phyloP scores from a whole-genome alignment of 2,797 vertebrate species.

The Limnodromus scolopaceus region DNA sequence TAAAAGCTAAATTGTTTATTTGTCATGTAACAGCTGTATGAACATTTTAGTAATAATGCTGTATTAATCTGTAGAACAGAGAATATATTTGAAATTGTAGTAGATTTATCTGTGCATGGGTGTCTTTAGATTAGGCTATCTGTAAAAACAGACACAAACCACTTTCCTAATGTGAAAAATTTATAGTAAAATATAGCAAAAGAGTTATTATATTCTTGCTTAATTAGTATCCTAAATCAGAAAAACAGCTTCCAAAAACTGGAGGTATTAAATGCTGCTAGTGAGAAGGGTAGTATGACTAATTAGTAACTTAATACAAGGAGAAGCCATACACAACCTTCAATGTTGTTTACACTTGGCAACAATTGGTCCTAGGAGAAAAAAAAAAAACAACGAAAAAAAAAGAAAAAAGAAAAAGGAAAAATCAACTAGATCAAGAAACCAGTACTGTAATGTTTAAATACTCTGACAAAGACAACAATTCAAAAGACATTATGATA shows the following conservation, averaged over 20 bases:
- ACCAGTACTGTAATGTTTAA: neutral
- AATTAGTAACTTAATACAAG: neutral
- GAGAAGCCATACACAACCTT: neutral
- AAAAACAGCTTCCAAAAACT: neutral
- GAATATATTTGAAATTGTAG: conserved; percentile 45
- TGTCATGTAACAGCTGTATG: conserved; percentile 31
- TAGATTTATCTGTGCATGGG: neutral
- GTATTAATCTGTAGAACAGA: conserved; percentile 35
- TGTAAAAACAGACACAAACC: conserved; percentile 13
- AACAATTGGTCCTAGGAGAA: neutral
- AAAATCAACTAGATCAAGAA: neutral
- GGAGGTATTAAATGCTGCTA: neutral
- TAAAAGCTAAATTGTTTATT: conserved; percentile 62
- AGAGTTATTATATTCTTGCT: neutral
- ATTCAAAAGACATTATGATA: neutral
- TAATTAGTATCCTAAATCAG: neutral
- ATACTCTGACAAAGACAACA: neutral
- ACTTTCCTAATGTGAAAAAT: neutral
- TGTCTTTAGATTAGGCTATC: conserved; percentile 37
- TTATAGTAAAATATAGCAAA: neutral
- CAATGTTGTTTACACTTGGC: neutral
- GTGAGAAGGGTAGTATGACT: neutral
- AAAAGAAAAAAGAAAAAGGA: no score
- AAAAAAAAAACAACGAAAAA: neutral
- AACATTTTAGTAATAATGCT: conserved; percentile 48